Conservation (phyloP, 35 echinoderm and acorn worm genomes). For the Hemicentrotus pulcherrimus region DNA sequence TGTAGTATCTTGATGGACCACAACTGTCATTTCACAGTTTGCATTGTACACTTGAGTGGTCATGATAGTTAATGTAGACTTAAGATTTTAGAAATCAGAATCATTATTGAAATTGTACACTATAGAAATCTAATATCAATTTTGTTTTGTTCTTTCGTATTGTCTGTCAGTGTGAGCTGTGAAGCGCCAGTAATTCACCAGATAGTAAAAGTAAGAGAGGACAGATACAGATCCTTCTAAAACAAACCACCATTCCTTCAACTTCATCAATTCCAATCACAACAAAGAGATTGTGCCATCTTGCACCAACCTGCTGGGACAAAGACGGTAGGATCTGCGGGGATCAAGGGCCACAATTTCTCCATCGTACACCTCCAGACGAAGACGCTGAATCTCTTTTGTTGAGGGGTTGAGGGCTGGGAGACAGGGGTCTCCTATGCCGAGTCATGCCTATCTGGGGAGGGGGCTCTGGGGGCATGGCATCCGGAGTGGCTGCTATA, state of each 20-base stretch:
- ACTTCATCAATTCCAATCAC: not conserved
- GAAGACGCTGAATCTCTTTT: not conserved
- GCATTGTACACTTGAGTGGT: no score
- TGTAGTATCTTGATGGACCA: no score
- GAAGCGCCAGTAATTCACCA: not conserved
- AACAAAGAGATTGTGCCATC: not conserved
- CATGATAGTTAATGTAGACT: no score
- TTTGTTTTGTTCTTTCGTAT: not conserved
- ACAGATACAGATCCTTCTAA: not conserved
- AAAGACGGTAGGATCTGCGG: not conserved
- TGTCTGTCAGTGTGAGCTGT: not conserved
- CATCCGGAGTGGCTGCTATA: slow-evolving; percentile 27
- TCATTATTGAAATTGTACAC: no score
- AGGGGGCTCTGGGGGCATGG: slow-evolving; percentile 35
- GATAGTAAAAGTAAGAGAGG: not conserved
- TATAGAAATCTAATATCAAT: not conserved
- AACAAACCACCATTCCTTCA: not conserved
- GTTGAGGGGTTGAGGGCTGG: not conserved
- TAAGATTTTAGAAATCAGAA: no score
- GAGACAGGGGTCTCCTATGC: slow-evolving; percentile 29
- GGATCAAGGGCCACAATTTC: not conserved
- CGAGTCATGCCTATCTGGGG: slow-evolving; percentile 47
- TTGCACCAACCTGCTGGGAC: not conserved
- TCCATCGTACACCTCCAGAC: not conserved
- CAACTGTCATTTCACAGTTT: no score